Evolutionary conservation across 2,888 invertebrate species (phyloP).

Genomic region (Epiblema foenella): DNA sequence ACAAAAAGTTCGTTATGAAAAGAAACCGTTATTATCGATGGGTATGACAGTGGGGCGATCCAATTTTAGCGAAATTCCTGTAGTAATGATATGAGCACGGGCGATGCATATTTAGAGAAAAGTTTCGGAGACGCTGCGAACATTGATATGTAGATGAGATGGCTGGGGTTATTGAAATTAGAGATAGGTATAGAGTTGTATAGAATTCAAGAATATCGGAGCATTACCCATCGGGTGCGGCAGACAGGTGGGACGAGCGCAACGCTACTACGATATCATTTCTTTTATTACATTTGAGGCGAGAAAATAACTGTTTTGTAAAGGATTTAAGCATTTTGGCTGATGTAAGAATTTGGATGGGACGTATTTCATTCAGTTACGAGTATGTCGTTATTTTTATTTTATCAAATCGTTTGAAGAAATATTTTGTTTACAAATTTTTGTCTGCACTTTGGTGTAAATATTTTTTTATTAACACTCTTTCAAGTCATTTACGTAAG

Average conservation of each 20-base stretch:
- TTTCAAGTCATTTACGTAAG: background rate
- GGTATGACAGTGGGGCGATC: slow-evolving; percentile 82
- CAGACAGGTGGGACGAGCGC: slow-evolving; percentile 56
- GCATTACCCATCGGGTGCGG: slow-evolving; percentile 63
- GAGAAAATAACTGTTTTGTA: slow-evolving; percentile 41
- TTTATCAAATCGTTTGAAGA: slow-evolving; percentile 1
- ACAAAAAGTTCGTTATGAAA: slow-evolving; percentile 83
- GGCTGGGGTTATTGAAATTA: slow-evolving; percentile 83
- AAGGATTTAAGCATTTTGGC: slow-evolving; percentile 30
- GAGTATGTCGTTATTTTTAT: slow-evolving; percentile 19
- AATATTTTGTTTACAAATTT: background rate
- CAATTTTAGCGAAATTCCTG: slow-evolving; percentile 79
- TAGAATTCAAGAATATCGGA: slow-evolving; percentile 72
- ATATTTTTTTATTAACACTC: background rate
- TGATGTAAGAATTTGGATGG: slow-evolving; percentile 2
- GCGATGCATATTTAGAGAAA: slow-evolving; percentile 82
- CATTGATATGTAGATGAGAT: slow-evolving; percentile 84
- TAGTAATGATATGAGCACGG: slow-evolving; percentile 83
- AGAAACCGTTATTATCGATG: slow-evolving; percentile 83
- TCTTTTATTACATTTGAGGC: slow-evolving; percentile 41
- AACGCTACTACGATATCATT: slow-evolving; percentile 42
- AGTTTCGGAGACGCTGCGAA: slow-evolving; percentile 78
- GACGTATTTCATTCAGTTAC: slow-evolving; percentile 16
- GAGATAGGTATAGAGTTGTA: slow-evolving; percentile 77
- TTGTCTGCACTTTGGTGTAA: background rate